phyloP scores from a whole-genome alignment of 2,113 vertebrate species.

The Cardinalis cardinalis region DNA sequence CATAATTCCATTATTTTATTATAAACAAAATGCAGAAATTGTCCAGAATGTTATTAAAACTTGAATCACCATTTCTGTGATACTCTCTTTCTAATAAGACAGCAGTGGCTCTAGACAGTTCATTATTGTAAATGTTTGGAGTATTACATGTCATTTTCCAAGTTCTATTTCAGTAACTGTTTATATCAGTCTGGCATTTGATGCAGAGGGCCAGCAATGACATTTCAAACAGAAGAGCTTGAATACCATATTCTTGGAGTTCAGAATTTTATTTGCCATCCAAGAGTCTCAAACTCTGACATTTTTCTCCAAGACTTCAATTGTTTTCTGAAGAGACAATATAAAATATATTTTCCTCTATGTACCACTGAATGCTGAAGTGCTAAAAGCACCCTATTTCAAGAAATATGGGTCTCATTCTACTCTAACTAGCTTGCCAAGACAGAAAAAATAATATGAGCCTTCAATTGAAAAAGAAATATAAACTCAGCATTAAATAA shows the following conservation, averaged over 20 bases:
- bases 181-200: neutral
- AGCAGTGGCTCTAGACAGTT: neutral
- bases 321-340: neutral
- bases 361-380: neutral
- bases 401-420: neutral
- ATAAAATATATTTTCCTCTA: neutral
- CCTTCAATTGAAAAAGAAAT: neutral
- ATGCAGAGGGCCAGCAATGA: neutral
- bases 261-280: slow-evolving; percentile 30
- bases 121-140: neutral
- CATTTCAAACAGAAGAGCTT: slow-evolving; percentile 51
- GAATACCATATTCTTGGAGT: slow-evolving; percentile 19
- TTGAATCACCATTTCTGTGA: neutral
- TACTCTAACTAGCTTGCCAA: neutral
- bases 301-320: slow-evolving; percentile 2
- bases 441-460: neutral
- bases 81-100: neutral
- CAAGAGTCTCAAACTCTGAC: neutral
- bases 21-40: neutral
- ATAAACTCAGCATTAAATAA: neutral
- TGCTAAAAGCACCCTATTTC: neutral
- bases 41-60: neutral
- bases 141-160: neutral
- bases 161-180: neutral
- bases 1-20: neutral